A percentile compares a stretch with the other conserved stretches of the same genome.
Evolutionary conservation across 1,140 invertebrate genomes (phyloP).

Genomic region (Drosophila kanapiae): DNA sequence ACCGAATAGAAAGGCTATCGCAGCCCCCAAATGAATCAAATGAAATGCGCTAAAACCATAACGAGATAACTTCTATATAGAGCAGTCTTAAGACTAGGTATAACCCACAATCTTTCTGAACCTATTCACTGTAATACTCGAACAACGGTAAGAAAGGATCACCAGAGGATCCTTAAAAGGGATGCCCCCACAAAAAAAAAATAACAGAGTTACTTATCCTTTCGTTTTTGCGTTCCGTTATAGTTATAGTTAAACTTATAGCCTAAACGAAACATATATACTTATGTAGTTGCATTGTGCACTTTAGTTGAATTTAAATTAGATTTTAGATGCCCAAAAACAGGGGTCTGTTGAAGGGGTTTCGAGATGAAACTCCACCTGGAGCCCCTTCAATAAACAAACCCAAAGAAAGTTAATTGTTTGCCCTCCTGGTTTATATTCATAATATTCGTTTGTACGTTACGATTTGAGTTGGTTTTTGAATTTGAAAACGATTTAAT

Average conservation of each 20-base stretch:
- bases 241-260: slow-evolving; percentile 32
- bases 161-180: slow-evolving; percentile 1
- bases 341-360: slow-evolving; percentile 5
- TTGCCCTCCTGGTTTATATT: slow-evolving; percentile 14
- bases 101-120: slow-evolving; percentile 34
- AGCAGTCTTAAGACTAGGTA: slow-evolving; percentile 29
- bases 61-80: slow-evolving; percentile 16
- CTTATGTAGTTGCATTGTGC: slow-evolving; percentile 66
- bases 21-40: slow-evolving; percentile 42
- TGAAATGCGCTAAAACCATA: slow-evolving; percentile 53
- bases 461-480: slow-evolving; percentile 44
- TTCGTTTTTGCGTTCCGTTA: slow-evolving; percentile 47
- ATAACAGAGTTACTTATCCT: slow-evolving; percentile 36
- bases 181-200: slow-evolving; percentile 1
- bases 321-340: slow-evolving; percentile 35
- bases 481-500: slow-evolving; percentile 34
- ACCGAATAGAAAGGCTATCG: slow-evolving; percentile 47
- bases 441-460: slow-evolving; percentile 31
- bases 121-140: slow-evolving; percentile 34
- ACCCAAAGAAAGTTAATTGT: slow-evolving; percentile 3
- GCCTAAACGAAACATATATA: slow-evolving; percentile 17
- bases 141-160: slow-evolving; percentile 59
- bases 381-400: not conserved
- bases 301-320: slow-evolving; percentile 53
- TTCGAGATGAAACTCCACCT: not conserved